Conservation (phyloP, 1,140 invertebrate genomes). For the Hyles euphorbiae region DNA sequence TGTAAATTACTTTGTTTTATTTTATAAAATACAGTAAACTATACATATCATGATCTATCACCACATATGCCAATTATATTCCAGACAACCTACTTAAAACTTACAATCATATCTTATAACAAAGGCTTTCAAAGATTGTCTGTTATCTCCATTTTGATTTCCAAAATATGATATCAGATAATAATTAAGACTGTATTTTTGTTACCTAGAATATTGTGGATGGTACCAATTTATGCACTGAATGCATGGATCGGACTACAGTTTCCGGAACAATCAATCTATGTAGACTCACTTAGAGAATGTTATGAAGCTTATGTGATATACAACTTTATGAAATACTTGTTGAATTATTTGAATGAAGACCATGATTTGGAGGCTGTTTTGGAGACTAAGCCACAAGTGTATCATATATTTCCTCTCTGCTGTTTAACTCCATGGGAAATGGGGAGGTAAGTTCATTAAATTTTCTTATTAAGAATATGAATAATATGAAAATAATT, state of each 20-base stretch:
- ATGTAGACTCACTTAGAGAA: conserved; percentile 93
- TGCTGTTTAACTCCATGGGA: conserved; percentile 90
- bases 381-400: conserved; percentile 89
- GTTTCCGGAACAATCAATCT: conserved; percentile 90
- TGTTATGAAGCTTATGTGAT: conserved; percentile 98
- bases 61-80: no score
- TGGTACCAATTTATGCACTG: conserved; percentile 97
- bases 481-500: no score
- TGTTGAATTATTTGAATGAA: conserved; percentile 92
- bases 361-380: conserved; percentile 87
- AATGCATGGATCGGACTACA: conserved; percentile 93
- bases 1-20: no score
- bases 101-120: no score
- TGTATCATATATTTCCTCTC: conserved; percentile 89
- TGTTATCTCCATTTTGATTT: no score
- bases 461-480: neutral
- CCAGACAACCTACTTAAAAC: no score
- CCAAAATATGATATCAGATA: no score
- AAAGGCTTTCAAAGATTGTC: no score
- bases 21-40: no score
- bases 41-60: no score
- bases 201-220: conserved; percentile 92
- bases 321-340: conserved; percentile 97
- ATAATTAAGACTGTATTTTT: conserved; percentile 1
- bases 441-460: conserved; percentile 84